Percentiles rank a stretch among this genome's conserved stretches.
Evolutionary conservation across 2,113 vertebrate genomes (phyloP).

Genomic region (Platichthys stellatus): DNA sequence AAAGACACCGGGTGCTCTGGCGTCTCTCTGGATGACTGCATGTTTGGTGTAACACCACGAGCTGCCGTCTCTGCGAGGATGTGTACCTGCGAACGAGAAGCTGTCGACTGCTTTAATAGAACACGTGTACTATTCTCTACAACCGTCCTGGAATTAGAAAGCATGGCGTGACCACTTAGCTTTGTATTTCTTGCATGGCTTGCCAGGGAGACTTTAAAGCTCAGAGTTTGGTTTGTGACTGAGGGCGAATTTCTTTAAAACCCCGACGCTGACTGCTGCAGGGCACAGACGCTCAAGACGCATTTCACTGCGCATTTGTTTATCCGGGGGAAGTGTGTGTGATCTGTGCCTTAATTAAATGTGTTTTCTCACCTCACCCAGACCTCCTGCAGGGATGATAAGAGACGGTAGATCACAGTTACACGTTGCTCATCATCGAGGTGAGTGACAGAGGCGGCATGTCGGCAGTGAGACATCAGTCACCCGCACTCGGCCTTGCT

Average conservation of each 20-base stretch:
- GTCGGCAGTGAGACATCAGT: constrained; percentile 39
- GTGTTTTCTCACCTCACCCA: constrained; percentile 1
- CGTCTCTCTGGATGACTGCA: not conserved
- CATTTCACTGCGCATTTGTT: constrained; percentile 18
- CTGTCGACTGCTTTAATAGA: constrained; percentile 34
- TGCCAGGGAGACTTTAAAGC: constrained; percentile 36
- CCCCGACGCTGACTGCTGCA: constrained; percentile 16
- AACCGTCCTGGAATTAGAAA: constrained; percentile 36
- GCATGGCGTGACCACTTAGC: constrained; percentile 33
- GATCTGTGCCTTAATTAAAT: constrained; percentile 3
- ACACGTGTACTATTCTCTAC: constrained; percentile 13
- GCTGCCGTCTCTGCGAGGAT: not conserved
- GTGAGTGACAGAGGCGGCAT: constrained; percentile 15
- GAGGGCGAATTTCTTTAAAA: constrained; percentile 46
- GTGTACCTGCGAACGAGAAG: constrained; percentile 15
- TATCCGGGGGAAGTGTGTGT: constrained; percentile 3
- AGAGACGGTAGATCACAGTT: not conserved
- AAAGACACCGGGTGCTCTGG: not conserved
- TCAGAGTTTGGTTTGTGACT: constrained; percentile 32
- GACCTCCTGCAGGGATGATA: constrained; percentile 14
- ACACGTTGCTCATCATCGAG: constrained; percentile 13
- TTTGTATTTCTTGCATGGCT: constrained; percentile 58
- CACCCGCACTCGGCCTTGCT: constrained; percentile 1
- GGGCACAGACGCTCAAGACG: constrained; percentile 20
- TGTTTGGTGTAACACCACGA: not conserved